Percentiles rank a stretch among this genome's conserved stretches.
Conservation (phyloP, 1,140 invertebrate species). For the Sinonovacula constricta region DNA sequence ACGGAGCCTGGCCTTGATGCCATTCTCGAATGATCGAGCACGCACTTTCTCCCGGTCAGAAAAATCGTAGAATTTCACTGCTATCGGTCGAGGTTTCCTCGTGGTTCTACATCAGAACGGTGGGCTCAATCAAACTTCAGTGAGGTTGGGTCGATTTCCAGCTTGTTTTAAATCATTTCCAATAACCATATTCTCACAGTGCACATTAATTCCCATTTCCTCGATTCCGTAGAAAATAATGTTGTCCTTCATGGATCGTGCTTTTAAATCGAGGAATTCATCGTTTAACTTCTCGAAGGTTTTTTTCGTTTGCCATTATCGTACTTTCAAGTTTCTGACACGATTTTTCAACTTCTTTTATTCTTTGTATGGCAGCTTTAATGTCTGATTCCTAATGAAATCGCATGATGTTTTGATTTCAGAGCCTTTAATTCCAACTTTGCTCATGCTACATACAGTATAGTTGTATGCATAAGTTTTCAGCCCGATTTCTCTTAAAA, state of each 20-base stretch:
- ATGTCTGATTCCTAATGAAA: background rate
- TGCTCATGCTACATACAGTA: background rate
- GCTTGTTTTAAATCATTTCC: background rate
- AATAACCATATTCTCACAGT: background rate
- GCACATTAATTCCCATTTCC: background rate
- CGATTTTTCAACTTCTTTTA: background rate
- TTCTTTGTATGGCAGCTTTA: background rate
- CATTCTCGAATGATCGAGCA: too few relatives aligned
- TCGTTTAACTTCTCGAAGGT: too few relatives aligned
- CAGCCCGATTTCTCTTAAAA: too few relatives aligned
- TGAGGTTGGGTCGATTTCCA: background rate
- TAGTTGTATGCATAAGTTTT: too few relatives aligned
- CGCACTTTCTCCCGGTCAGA: too few relatives aligned
- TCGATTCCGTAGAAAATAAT: background rate
- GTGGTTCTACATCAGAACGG: background rate
- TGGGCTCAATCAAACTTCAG: background rate
- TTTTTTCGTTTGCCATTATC: background rate
- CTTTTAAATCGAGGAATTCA: background rate
- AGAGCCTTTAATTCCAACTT: background rate
- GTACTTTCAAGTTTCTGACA: background rate
- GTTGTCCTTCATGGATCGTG: background rate
- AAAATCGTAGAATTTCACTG: background rate
- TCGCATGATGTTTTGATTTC: background rate
- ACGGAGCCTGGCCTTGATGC: background rate
- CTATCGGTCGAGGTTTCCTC: constrained; percentile 3